phyloP scores from a whole-genome alignment of 1,140 invertebrate species.

The Bombus confusus region DNA sequence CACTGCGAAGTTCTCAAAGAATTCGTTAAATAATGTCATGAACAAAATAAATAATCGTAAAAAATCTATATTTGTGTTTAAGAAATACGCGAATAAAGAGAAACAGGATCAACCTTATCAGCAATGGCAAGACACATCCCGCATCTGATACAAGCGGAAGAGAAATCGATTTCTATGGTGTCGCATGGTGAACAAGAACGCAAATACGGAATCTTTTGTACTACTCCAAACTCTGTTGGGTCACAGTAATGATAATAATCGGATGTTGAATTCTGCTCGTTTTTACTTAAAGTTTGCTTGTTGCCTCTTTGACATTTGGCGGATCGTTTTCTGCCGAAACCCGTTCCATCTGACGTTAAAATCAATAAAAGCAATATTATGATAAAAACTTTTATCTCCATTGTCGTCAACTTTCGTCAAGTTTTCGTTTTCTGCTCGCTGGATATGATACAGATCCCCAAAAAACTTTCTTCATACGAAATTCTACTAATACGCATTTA shows the following conservation, averaged over 20 bases:
- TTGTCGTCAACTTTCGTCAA: neutral
- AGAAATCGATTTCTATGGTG: slow-evolving; percentile 60
- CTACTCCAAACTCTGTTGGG: slow-evolving; percentile 52
- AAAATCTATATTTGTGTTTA: neutral
- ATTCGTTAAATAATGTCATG: neutral
- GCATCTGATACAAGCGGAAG: slow-evolving; percentile 75
- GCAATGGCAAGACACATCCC: slow-evolving; percentile 73
- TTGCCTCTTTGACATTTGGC: neutral
- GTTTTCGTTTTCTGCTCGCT: neutral
- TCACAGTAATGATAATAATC: slow-evolving; percentile 65
- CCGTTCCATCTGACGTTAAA: neutral
- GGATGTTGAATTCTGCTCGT: slow-evolving; percentile 23
- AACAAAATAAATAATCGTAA: neutral
- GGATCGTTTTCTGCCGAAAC: slow-evolving; percentile 18
- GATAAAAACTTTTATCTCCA: neutral
- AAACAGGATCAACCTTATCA: slow-evolving; percentile 63
- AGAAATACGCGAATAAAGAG: neutral
- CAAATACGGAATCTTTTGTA: slow-evolving; percentile 70
- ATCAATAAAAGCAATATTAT: neutral
- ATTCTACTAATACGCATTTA: neutral
- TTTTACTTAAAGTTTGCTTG: neutral
- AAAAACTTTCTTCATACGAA: neutral
- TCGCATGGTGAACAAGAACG: slow-evolving; percentile 1
- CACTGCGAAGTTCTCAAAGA: too few species aligned
- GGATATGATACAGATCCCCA: neutral